phyloP scores from a whole-genome alignment of 2,113 vertebrate species.

The Halichoerus grypus region DNA sequence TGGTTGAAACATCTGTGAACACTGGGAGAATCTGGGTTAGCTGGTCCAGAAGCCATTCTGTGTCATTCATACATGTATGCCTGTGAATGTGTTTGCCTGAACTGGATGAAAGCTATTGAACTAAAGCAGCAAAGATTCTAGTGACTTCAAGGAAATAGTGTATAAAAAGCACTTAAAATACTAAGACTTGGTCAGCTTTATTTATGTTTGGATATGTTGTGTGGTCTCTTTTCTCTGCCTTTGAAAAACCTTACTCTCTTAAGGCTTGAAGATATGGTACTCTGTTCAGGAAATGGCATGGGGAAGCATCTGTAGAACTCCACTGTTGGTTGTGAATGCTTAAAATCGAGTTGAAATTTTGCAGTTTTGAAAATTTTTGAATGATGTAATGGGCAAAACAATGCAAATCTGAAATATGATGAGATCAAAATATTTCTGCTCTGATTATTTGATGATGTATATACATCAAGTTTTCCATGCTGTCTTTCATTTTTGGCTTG shows the following conservation, averaged over 20 bases:
- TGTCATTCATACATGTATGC: not conserved
- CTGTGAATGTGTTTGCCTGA: not conserved
- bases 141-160: not conserved
- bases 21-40: not conserved
- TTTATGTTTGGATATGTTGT: not conserved
- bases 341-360: not conserved
- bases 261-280: not conserved
- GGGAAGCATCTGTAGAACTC: not conserved
- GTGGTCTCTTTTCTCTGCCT: not conserved
- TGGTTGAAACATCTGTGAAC: not conserved
- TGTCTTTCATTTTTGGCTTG: not conserved
- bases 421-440: not conserved
- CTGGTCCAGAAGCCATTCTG: not conserved
- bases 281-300: not conserved
- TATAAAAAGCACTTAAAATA: not conserved
- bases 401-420: not conserved
- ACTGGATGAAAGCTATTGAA: not conserved
- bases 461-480: not conserved
- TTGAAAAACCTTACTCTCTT: not conserved
- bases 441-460: not conserved
- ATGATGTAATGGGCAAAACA: not conserved
- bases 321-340: not conserved
- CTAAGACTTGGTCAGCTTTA: not conserved
- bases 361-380: constrained; percentile 9
- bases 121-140: not conserved